phyloP scores from a whole-genome alignment of 1,140 invertebrate genomes.

The roundworm (Caenorhabditis elegans) region WBcel235 BX284605.5:6226501-6227000 shows the following conservation, averaged over 20 bases:
- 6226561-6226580: conserved; percentile 38
- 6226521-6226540: conserved; percentile 42
- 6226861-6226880: conserved; percentile 16
- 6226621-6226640: conserved; percentile 42
- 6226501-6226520: conserved; percentile 41
- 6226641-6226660: background rate
- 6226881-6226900: conserved; percentile 2
- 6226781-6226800: conserved; percentile 22
- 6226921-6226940: background rate
- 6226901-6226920: conserved; percentile 18
- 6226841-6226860: conserved; percentile 9
- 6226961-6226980: conserved; percentile 30
- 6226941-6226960: conserved; percentile 28
- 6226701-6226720: conserved; percentile 30
- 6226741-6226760: conserved; percentile 29
- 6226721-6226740: conserved; percentile 27
- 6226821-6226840: background rate
- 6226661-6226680: background rate
- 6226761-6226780: conserved; percentile 24
- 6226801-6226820: background rate
- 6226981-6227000: conserved; percentile 22
- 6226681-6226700: conserved; percentile 31
- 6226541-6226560: conserved; percentile 32
- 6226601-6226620: conserved; percentile 43
- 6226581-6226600: conserved; percentile 31